phyloP scores from a whole-genome alignment of 2,888 invertebrate species.

The Matsumyia berberina region DNA sequence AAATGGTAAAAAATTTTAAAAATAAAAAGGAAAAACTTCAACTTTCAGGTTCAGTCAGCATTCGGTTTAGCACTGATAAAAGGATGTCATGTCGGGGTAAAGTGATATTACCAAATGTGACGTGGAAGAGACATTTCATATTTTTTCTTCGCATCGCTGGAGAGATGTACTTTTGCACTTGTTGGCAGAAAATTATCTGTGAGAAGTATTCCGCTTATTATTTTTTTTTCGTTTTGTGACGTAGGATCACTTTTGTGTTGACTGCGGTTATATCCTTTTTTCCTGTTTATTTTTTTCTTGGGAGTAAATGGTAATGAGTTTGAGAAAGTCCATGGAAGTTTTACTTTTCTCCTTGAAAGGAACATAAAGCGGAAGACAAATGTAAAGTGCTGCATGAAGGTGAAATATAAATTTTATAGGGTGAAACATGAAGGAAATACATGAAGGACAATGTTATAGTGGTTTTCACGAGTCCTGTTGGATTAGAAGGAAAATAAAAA shows the following conservation, averaged over 20 bases:
- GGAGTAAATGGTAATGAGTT: slow-evolving; percentile 56
- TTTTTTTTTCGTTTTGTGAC: neutral
- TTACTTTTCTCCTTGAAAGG: neutral
- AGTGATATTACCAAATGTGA: slow-evolving; percentile 66
- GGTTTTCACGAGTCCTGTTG: no score
- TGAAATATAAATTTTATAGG: neutral
- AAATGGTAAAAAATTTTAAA: no score
- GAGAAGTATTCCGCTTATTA: neutral
- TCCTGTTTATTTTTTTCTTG: neutral
- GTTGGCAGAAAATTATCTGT: slow-evolving; percentile 26
- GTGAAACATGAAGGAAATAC: no score
- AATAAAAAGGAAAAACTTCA: neutral
- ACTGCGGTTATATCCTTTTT: slow-evolving; percentile 1
- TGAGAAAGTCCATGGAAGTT: slow-evolving; percentile 31
- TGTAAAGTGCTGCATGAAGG: neutral
- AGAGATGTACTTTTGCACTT: slow-evolving; percentile 36
- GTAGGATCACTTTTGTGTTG: slow-evolving; percentile 9
- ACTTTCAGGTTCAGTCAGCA: slow-evolving; percentile 27
- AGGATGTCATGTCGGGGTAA: slow-evolving; percentile 42
- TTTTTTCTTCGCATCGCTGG: no score
- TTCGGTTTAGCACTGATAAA: slow-evolving; percentile 18
- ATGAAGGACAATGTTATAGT: no score
- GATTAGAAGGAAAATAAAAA: no score
- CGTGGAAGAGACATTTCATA: slow-evolving; percentile 46
- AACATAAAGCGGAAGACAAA: neutral